Evolutionary conservation across 1,140 invertebrate genomes (phyloP).

Genomic region (Saccostrea echinata): DNA sequence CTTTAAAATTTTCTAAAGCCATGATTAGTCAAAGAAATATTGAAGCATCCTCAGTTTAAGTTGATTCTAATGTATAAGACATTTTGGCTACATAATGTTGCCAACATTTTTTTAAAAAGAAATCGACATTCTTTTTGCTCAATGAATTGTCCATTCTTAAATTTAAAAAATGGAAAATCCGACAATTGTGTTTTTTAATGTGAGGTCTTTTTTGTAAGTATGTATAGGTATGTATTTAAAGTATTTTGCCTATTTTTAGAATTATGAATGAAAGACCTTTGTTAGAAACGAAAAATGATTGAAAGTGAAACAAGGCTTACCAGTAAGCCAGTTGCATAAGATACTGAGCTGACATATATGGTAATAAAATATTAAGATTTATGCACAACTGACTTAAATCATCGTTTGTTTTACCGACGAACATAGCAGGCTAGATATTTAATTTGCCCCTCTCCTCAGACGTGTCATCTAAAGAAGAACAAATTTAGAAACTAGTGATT

Average conservation of each 20-base stretch:
- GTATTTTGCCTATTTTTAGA: neutral
- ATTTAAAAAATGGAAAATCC: too few relatives aligned
- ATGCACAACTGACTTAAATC: neutral
- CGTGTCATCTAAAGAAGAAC: neutral
- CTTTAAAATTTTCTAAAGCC: too few relatives aligned
- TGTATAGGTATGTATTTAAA: too few relatives aligned
- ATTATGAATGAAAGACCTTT: neutral
- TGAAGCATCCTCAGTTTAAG: too few relatives aligned
- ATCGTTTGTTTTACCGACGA: neutral
- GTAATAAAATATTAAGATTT: neutral
- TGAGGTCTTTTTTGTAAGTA: too few relatives aligned
- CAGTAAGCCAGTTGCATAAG: neutral
- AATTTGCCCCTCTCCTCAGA: neutral
- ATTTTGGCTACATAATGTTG: too few relatives aligned
- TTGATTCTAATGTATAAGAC: too few relatives aligned
- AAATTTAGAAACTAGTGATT: neutral
- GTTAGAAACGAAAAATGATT: neutral
- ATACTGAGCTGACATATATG: neutral
- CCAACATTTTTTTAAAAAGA: too few relatives aligned
- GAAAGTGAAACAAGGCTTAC: neutral
- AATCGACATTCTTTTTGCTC: too few relatives aligned
- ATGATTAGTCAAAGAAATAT: too few relatives aligned
- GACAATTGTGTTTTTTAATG: too few relatives aligned
- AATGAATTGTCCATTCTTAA: too few relatives aligned
- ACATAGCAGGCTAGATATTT: neutral